Evolutionary conservation across 2,113 vertebrate species (phyloP).

Genomic region (Apodemus speciosus): DNA sequence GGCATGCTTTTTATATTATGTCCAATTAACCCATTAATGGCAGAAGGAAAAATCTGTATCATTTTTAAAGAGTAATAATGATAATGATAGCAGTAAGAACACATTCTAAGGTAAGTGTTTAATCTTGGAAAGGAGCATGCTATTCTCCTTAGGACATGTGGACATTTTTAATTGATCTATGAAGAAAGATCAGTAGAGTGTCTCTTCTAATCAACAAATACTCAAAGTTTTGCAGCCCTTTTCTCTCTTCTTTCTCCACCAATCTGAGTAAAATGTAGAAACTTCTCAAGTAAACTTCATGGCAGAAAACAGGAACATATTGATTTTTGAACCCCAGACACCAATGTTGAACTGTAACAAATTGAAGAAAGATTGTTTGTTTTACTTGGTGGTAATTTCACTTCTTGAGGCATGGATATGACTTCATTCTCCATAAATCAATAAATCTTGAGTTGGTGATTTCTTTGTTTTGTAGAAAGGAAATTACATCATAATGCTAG

Average conservation of each 20-base stretch:
- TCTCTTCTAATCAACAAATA: not conserved
- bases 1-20: not conserved
- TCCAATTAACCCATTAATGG: not conserved
- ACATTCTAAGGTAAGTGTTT: not conserved
- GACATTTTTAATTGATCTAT: not conserved
- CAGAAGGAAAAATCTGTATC: not conserved
- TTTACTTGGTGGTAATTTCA: slow-evolving; percentile 54
- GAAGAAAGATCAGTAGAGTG: not conserved
- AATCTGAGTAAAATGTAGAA: not conserved
- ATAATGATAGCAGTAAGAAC: slow-evolving; percentile 7
- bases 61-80: slow-evolving; percentile 25
- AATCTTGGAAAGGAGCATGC: not conserved
- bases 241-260: not conserved
- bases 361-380: slow-evolving; percentile 54
- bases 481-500: slow-evolving; percentile 78
- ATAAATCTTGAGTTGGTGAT: slow-evolving; percentile 62
- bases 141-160: not conserved
- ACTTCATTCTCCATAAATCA: slow-evolving; percentile 74
- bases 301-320: not conserved
- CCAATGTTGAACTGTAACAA: not conserved
- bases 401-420: slow-evolving; percentile 60
- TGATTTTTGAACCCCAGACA: not conserved
- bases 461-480: slow-evolving; percentile 65
- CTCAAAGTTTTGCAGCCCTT: not conserved
- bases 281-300: slow-evolving; percentile 2